Base-by-base conservation (phyloP, 2,888 invertebrate species). In the Stictocephala bisonia region DNA sequence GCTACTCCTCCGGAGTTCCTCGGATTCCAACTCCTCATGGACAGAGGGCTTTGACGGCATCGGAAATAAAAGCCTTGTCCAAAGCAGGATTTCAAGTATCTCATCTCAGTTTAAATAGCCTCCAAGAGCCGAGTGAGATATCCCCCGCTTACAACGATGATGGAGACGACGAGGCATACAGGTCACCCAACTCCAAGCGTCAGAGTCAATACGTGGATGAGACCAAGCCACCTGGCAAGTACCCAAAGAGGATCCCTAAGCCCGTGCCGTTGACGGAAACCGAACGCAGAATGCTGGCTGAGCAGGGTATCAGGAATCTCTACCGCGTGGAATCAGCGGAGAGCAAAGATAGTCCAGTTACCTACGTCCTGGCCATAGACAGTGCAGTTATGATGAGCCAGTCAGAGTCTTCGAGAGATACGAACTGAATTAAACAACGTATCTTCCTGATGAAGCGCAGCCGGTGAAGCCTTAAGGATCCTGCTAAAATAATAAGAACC, bases 291-390 rank as follows among this genome's bases (percentile, higher is more conserved):
- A 58, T 67, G 7, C 50, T 78, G 6, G 75, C 74, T 7, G 71
- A 76, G 2, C 76, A 77, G 31, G 79, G 79, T 0, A 77, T 79
- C 11, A 75, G 77, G 9, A 74, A 77, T 15, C 51, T 79, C 15
- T 79, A 79, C 64, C 75, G 77, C 3, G 77, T 79, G 13, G 77
- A 78, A 27, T 76, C 77, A 35, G 76, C 76, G 15, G 77, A 78
- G 41, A 75, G 74, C 13, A 74, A 77, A 15, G 76, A 77, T 29
- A 70, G 70, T 1, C 77, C 77, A 3, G 70, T 78, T 1, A 77
- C 76, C 0, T 79, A 79, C 53, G 79, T 79, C 7, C 29, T 79
- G 18, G 79, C 79, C 0, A 20, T 79, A 11, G 77, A 77, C 31
- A 71, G 58, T 9, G 58, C 70, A 1, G 11, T 64, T 26, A n/a